Evolutionary conservation across 1,140 invertebrate genomes (phyloP).

Genomic region (Polyergus mexicanus): DNA sequence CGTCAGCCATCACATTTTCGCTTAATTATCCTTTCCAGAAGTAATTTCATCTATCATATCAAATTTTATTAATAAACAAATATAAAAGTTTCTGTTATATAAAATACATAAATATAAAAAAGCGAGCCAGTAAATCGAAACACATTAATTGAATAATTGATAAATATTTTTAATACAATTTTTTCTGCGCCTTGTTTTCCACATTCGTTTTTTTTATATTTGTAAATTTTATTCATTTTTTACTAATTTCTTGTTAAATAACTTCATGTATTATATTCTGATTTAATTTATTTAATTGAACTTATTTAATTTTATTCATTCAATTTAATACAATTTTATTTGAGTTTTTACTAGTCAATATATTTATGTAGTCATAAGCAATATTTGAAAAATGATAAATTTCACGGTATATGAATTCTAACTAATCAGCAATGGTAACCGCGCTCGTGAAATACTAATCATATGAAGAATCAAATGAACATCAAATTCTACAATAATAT

Average conservation of each 20-base stretch:
- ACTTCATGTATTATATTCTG: not conserved
- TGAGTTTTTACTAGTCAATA: not conserved
- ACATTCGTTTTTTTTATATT: no score
- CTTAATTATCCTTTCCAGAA: not conserved
- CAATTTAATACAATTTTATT: no score
- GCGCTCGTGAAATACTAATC: not conserved
- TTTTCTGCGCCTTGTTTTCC: no score
- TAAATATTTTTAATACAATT: no score
- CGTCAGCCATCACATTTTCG: not conserved
- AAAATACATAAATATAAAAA: no score
- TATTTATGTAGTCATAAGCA: not conserved
- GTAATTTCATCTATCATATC: not conserved
- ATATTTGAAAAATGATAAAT: not conserved
- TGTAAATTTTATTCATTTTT: no score
- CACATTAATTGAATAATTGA: no score
- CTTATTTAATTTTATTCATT: not conserved
- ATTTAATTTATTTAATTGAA: not conserved
- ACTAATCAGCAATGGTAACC: not conserved
- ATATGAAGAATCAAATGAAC: not conserved
- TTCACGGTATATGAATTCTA: not conserved
- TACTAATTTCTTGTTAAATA: no score
- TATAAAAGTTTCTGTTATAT: no score
- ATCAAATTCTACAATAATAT: constrained; percentile 2
- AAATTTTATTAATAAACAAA: not conserved
- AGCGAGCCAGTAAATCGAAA: no score